phyloP scores from a whole-genome alignment of 2,888 invertebrate genomes.

The Cyclophora punctaria region DNA sequence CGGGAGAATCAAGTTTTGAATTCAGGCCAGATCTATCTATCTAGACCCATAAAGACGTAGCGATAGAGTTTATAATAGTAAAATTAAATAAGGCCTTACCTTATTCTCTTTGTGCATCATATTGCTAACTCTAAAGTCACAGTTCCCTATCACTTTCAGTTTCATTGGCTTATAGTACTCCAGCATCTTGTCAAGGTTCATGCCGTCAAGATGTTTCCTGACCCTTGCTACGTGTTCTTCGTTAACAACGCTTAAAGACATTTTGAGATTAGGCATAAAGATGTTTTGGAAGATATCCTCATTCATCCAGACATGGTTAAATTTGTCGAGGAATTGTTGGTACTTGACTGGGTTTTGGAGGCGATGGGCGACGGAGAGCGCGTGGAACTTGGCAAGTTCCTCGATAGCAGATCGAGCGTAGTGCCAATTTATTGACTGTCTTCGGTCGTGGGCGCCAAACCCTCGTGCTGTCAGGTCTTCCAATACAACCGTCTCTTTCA shows the following conservation, averaged over 20 bases:
- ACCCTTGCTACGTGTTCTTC: neutral
- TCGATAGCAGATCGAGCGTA: conserved; percentile 29
- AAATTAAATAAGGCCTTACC: neutral
- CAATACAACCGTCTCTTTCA: conserved; percentile 35
- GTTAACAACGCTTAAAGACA: conserved; percentile 12
- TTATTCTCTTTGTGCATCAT: neutral
- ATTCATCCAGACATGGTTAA: conserved; percentile 7
- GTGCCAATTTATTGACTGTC: conserved; percentile 31
- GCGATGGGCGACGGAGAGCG: conserved; percentile 39
- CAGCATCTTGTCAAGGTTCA: neutral
- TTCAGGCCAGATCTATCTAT: no score
- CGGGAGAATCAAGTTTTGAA: no score
- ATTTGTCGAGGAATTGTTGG: neutral
- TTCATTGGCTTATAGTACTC: neutral
- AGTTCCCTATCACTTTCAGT: neutral
- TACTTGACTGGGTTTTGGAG: conserved; percentile 34
- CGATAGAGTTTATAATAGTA: no score
- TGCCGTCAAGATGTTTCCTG: neutral
- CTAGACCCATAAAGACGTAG: no score
- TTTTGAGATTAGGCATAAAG: neutral
- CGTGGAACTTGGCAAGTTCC: conserved; percentile 41
- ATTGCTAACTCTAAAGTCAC: neutral
- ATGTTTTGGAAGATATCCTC: neutral
- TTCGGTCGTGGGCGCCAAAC: conserved; percentile 26
- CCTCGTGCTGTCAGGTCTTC: conserved; percentile 34